Base-by-base conservation (phyloP, 2,888 invertebrate species). In the Chirona hameri region DNA sequence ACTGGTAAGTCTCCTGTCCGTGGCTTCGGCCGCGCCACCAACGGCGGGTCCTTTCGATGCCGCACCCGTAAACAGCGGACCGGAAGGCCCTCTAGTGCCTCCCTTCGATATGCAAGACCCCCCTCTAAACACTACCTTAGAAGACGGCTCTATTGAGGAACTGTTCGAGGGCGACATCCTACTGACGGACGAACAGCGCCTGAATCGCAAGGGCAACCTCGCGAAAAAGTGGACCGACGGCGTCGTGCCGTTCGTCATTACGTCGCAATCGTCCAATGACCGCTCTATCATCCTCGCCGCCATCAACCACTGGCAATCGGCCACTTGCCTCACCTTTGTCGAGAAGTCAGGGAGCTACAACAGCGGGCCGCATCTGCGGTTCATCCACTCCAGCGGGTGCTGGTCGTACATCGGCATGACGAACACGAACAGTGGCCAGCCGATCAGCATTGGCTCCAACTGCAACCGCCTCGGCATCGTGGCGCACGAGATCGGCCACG, bases 401-500 rank as follows among this genome's bases (percentile, higher is more conserved):
- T 60, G 60, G 60, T 60, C 60, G 60, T 7, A 7, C 60, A 9
- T 60, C 18, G 60, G 60, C 24, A 1, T 1, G 4, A 24, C 9
- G 24, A 24, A 21, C 60, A 24, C 3, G 60, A 4, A 0, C 60
- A 21, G 60, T 18, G 24, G 24, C 3, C 60, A 60, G 60, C 21
- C 7, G 9, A 2, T 60, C 24, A 60, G 60, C 60, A 24, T 60
- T 24, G 60, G 60, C 3, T 0, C 2, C 60, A 24, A 24, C 24
- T 60, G 60, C 60, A 1, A 10, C 2, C 2, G 9, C 18, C 60
- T 60, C 18, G 60, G 60, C 2, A 24, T 9, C 7, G 60, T 60
- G 60, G 24, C 60, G 60, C 95, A 95, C 87, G 94, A 95, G 87
- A 88, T 94, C 65, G 92, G 94, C 91, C 95, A 94, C 86, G 92